Percentiles rank a stretch among this genome's conserved stretches.
Evolutionary conservation across 35 echinoderm and acorn worm species (phyloP).

Genomic region (Lytechinus variegatus): DNA sequence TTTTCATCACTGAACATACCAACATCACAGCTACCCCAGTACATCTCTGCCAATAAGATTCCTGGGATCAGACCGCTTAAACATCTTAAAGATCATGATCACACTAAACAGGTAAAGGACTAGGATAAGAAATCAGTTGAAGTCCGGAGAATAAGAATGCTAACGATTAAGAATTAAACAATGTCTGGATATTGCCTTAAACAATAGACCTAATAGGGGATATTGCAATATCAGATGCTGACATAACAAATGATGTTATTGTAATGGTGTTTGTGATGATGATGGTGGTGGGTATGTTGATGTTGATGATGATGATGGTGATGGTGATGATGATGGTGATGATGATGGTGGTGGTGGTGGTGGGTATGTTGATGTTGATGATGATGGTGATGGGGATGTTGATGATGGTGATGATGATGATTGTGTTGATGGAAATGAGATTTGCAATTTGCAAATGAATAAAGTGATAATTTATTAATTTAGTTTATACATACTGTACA

Average conservation of each 20-base stretch:
- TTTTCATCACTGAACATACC: background rate
- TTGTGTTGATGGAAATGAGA: background rate
- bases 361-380: too few relatives aligned
- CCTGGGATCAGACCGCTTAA: constrained; percentile 41
- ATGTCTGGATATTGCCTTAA: too few relatives aligned
- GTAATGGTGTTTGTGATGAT: background rate
- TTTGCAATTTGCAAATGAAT: background rate
- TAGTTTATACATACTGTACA: too few relatives aligned
- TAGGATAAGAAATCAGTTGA: background rate
- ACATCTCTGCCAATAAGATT: constrained; percentile 33
- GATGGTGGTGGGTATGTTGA: too few relatives aligned
- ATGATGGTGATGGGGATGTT: background rate
- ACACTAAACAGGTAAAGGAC: constrained; percentile 70
- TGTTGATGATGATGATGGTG: too few relatives aligned
- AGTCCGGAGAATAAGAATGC: background rate
- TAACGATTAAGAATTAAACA: too few relatives aligned
- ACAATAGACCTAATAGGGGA: too few relatives aligned
- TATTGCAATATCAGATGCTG: too few relatives aligned
- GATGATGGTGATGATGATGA: background rate
- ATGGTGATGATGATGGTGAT: too few relatives aligned
- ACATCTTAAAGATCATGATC: constrained; percentile 81
- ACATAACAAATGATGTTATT: background rate
- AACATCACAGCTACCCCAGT: background rate
- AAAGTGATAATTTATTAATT: too few relatives aligned
- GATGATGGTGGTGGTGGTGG: background rate